Base-by-base conservation (phyloP, 2,888 invertebrate genomes). In the Omphaloscelis lunosa region DNA sequence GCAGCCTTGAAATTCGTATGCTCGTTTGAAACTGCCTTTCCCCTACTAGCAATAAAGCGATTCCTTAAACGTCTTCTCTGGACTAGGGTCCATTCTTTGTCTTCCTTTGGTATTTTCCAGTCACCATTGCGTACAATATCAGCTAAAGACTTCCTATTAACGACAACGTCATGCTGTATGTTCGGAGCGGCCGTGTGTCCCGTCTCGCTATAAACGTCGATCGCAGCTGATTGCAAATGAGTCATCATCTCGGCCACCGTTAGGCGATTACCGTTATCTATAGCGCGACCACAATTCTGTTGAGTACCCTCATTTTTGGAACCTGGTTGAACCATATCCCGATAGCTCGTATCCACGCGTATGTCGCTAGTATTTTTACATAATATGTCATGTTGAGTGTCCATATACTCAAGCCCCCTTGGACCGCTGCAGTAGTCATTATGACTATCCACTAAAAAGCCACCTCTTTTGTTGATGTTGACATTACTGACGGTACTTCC, bases 11-110 rank as follows among this genome's bases (percentile, higher is more conserved):
- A 72, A 20, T 1, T 62, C 39, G 17, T 7, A 27, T 41, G 1
- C 1, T 62, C 0, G 20, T 51, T 71, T 7, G 7, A 63, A n/a
- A 72, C 51, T 74, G 74, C 74, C 29, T 62, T 74, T 0, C 68
- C 74, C 4, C 68, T 74, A 20, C 20, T 67, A 20, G 73, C 73
- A 61, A 67, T 12, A 45, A 72, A 72, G 5, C 72, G 72, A 1
- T 74, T 74, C 67, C 73, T 34, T 61, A 74, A 48, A 59, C 73
- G 73, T 20, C 48, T 73, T 11, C 61, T 68, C 61, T 74, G n/a
- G n/a, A n/a, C n/a, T n/a, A n/a, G n/a, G n/a, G n/a, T n/a, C n/a
- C n/a, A n/a, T n/a, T n/a, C n/a, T n/a, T n/a, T n/a, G n/a, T n/a
- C n/a, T n/a, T n/a, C n/a, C n/a, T n/a, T n/a, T n/a, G n/a, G n/a